Evolutionary conservation across 2,797 vertebrate species (phyloP), one percentile per base, ranked within the genome.

Genomic region (Acestrorhynchus altus): DNA sequence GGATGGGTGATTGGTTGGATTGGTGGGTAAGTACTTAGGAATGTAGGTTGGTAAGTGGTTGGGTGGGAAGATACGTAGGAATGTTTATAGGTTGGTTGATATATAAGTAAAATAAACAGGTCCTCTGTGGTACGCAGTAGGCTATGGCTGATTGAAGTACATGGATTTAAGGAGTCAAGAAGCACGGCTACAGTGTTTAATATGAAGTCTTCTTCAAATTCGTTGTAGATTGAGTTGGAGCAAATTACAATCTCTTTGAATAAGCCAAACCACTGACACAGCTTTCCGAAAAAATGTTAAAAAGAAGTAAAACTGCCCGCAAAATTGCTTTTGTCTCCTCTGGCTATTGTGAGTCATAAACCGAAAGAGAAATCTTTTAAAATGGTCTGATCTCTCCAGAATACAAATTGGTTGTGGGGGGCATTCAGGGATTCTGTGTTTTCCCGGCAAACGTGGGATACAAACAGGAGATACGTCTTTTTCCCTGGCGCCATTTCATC

Each of bases 281-380:
- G n/a, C 42, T 47, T 78, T 78, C 40, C 39, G 39, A 49, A 72
- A 35, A 47, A 72, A 24, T 49, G 66, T 70, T 72, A 64, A 56
- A 39, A 52, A 44, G 59, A 22, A 39, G 40, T 65, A 72, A 72
- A 57, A 66, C 63, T 56, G 22, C 60, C 52, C 28, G 1, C 4
- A 39, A 72, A 59, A 72, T 56, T 64, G 76, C 65, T 72, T 78
- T 78, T 78, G 60, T 72, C 42, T 78, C 67, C 76, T 77, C 68
- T 77, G 76, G 76, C 76, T 77, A 77, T 65, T 63, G 28, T 64
- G 61, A 54, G 42, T 76, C 20, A 47, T 64, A 54, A 72, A 59
- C 20, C 59, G 49, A 72, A 57, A 26, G 68, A 72, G 65, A 61
- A 71, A 65, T 63, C 47, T 77, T 77, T 54, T 20, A 78, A 70